These are phyloP conservation scores for Globodera ellingtonae DNA, from an alignment of 1,140 invertebrate genomes.

Conservation along the genomic window DNA sequence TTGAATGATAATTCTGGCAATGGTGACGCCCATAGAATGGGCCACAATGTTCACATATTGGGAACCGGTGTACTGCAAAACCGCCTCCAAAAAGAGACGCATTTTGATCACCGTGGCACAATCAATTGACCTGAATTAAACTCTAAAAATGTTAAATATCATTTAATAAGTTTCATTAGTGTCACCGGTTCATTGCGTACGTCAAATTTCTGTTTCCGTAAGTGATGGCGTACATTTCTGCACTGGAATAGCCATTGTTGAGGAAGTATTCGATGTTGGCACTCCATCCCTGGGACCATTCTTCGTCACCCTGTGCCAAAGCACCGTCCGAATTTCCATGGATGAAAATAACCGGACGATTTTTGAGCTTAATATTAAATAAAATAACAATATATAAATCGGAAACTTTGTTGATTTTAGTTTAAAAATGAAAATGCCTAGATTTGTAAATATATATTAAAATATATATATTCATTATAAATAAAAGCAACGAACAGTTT, in stretches of 20 bases:
- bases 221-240: slow-evolving; percentile 54
- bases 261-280: slow-evolving; percentile 45
- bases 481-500: not conserved
- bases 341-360: slow-evolving; percentile 44
- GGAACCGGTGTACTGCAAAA: slow-evolving; percentile 48
- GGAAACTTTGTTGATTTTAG: too few relatives aligned
- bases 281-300: slow-evolving; percentile 42
- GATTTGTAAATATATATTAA: too few relatives aligned
- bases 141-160: slow-evolving; percentile 5
- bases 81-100: slow-evolving; percentile 49
- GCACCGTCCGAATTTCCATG: slow-evolving; percentile 52
- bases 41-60: slow-evolving; percentile 48
- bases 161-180: not conserved
- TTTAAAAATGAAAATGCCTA: too few relatives aligned
- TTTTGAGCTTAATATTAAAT: too few relatives aligned
- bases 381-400: too few relatives aligned
- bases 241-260: slow-evolving; percentile 42
- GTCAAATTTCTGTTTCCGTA: slow-evolving; percentile 50
- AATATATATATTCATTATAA: too few relatives aligned
- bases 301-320: slow-evolving; percentile 25
- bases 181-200: slow-evolving; percentile 25
- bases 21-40: slow-evolving; percentile 59
- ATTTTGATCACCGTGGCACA: slow-evolving; percentile 41
- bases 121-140: slow-evolving; percentile 21
- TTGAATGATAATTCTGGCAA: slow-evolving; percentile 51